These are phyloP conservation scores for Eupithecia exiguata DNA, from an alignment of 2,888 invertebrate species.

Conservation along the genomic window DNA sequence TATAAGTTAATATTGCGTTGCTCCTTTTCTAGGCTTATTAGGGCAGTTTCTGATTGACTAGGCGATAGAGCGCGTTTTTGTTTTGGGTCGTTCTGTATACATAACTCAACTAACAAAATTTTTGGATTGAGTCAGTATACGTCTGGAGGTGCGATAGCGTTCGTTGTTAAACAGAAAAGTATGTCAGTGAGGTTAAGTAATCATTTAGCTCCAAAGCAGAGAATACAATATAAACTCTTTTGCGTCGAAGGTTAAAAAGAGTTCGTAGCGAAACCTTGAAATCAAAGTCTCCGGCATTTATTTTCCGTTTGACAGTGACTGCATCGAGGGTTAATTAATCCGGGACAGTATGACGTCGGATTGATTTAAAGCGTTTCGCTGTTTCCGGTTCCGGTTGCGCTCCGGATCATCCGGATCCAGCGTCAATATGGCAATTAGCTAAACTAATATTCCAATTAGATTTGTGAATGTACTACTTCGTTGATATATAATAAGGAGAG, in stretches of 20 bases:
- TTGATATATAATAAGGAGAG: too few species aligned
- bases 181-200: neutral
- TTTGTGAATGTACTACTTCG: neutral
- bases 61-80: too few species aligned
- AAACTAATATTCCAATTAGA: slow-evolving; percentile 9
- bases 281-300: neutral
- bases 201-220: neutral
- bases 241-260: neutral
- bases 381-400: slow-evolving; percentile 8
- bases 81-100: too few species aligned
- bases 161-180: neutral
- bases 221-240: neutral
- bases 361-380: slow-evolving; percentile 25
- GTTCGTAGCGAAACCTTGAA: neutral
- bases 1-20: too few species aligned
- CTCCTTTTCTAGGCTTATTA: too few species aligned
- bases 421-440: slow-evolving; percentile 17
- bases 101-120: too few species aligned
- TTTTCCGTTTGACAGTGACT: neutral
- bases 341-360: slow-evolving; percentile 16
- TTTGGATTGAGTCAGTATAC: too few species aligned
- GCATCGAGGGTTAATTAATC: slow-evolving; percentile 20
- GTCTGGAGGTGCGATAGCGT: too few species aligned
- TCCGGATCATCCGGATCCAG: slow-evolving; percentile 11
- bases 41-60: too few species aligned